Base-by-base conservation (phyloP, 2,888 invertebrate species). In the Andrena trimmerana region DNA sequence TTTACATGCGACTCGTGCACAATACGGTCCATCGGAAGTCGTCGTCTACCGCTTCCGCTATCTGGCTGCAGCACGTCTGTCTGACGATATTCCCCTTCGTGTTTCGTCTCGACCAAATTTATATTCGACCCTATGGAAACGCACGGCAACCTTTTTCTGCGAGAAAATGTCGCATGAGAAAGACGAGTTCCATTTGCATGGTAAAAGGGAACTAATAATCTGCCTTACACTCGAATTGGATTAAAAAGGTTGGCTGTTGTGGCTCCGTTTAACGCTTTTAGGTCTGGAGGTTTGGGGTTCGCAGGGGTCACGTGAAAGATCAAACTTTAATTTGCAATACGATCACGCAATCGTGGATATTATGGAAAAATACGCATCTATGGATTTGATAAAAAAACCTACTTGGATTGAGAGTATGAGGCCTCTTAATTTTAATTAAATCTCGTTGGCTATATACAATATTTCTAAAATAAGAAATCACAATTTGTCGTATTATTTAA, bases 1-100 rank as follows among this genome's bases (percentile, higher is more conserved):
- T 57, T 90, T 91, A 90, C 90, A 91, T 90, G 87, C 87, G 88
- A 90, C 90, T 90, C 87, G 82, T 83, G 86, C 86, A 92, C 92
- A 92, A 92, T 92, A 85, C 90, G 86, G 85, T 89, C 90, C 91
- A 92, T 92, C 92, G 92, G 92, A 92, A 91, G 87, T 88, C 83
- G 90, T 89, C 90, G 89, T 90, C 89, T 90, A 91, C 90, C 89
- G 90, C 89, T 91, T 92, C 92, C 92, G 90, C 88, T 90, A 90
- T 91, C 89, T 88, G 89, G 85, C 88, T 88, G 88, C 81, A 68
- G 78, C 84, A 88, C 80, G 85, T 88, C 89, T 89, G 90, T 84
- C 90, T 85, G 90, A 87, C 89, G 84, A 85, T 77, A 78, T 84
- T 81, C 86, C 89, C 89, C 57, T 29, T 7, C 52, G 33, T 52